Evolutionary conservation across 2,888 invertebrate species (phyloP).

Genomic region (Tetramorium bicarinatum): DNA sequence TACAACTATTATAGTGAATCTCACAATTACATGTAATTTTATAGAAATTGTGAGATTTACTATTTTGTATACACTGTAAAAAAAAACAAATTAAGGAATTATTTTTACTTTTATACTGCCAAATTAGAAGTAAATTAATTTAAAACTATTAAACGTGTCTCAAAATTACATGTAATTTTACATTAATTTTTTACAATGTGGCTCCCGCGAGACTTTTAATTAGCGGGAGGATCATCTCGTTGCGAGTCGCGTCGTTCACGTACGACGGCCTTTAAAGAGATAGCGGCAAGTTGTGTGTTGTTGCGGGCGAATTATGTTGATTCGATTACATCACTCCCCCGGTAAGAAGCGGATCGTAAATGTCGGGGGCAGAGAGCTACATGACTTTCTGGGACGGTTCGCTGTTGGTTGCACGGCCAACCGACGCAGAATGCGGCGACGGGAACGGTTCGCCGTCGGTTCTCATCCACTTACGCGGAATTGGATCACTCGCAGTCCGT

Average conservation of each 20-base stretch:
- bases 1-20: too few relatives aligned
- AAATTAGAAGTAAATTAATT: too few relatives aligned
- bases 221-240: background rate
- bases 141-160: too few relatives aligned
- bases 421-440: background rate
- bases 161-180: too few relatives aligned
- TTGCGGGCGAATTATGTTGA: background rate
- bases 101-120: too few relatives aligned
- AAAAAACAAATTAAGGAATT: too few relatives aligned
- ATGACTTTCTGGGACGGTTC: background rate
- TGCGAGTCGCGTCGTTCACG: background rate
- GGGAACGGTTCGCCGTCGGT: slow-evolving; percentile 34
- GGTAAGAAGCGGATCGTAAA: slow-evolving; percentile 9
- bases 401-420: background rate
- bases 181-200: too few relatives aligned
- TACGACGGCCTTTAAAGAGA: background rate
- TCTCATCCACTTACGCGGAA: slow-evolving; percentile 64
- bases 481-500: slow-evolving; percentile 57
- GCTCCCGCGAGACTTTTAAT: background rate
- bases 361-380: background rate
- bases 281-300: background rate
- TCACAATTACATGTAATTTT: too few relatives aligned
- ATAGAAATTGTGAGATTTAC: too few relatives aligned
- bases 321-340: slow-evolving; percentile 10
- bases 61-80: too few relatives aligned